Evolutionary conservation across 2,888 invertebrate genomes (phyloP).

Genomic region (Drosophila buzzatii): DNA sequence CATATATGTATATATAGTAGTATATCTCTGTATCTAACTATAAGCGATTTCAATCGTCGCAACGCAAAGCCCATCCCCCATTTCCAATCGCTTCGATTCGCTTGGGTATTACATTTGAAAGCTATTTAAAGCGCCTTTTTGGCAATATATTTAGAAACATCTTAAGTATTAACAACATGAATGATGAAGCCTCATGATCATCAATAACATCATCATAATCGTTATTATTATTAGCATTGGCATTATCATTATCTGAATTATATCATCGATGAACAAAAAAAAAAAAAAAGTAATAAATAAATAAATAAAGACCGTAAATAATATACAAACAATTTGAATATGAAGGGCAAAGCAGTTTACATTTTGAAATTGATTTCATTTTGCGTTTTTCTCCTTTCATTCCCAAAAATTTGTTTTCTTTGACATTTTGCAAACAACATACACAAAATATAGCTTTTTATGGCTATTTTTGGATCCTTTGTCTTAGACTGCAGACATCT

Average conservation of each 20-base stretch:
- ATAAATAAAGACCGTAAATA: background rate
- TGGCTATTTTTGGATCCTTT: slow-evolving; percentile 36
- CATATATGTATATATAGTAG: background rate
- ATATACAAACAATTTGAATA: slow-evolving; percentile 7
- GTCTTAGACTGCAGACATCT: slow-evolving; percentile 10
- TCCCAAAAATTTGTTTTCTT: background rate
- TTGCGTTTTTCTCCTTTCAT: background rate
- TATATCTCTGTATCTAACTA: background rate
- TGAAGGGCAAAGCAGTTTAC: slow-evolving; percentile 50
- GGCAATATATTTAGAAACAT: slow-evolving; percentile 60
- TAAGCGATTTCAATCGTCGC: slow-evolving; percentile 9
- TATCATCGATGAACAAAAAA: slow-evolving; percentile 42
- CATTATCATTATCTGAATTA: slow-evolving; percentile 40
- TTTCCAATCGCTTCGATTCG: slow-evolving; percentile 51
- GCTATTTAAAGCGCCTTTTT: slow-evolving; percentile 45
- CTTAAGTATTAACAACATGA: slow-evolving; percentile 36
- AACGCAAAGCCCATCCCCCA: slow-evolving; percentile 10
- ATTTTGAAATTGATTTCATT: slow-evolving; percentile 45
- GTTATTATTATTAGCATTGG: background rate
- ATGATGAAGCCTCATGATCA: slow-evolving; percentile 16
- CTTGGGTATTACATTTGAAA: slow-evolving; percentile 48
- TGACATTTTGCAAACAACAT: slow-evolving; percentile 10
- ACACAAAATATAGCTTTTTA: slow-evolving; percentile 5
- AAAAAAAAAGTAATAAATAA: background rate
- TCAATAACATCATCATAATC: slow-evolving; percentile 1